phyloP scores from a whole-genome alignment of 1,140 invertebrate species.

The Drosophila aff. region DNA sequence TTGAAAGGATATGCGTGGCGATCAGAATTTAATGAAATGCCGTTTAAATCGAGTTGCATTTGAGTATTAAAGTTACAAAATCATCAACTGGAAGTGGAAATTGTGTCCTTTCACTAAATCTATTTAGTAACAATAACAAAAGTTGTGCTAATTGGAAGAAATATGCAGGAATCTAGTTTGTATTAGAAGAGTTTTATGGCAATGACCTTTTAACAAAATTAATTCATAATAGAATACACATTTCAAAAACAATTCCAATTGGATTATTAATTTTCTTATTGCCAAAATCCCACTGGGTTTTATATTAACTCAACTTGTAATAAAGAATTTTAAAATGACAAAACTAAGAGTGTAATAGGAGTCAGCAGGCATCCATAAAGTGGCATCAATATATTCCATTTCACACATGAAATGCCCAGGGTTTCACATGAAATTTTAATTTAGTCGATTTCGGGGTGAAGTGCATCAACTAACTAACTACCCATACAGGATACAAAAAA shows the following conservation, averaged over 20 bases:
- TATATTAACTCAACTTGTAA: neutral
- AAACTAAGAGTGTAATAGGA: neutral
- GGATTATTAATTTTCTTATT: neutral
- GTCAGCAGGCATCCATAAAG: slow-evolving; percentile 1
- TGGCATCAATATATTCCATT: slow-evolving; percentile 16
- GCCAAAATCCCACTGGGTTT: neutral
- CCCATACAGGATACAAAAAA: slow-evolving; percentile 9
- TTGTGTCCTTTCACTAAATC: neutral
- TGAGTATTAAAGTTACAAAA: neutral
- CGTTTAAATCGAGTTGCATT: neutral
- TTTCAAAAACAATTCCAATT: neutral
- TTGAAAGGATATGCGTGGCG: slow-evolving; percentile 1
- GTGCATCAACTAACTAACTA: slow-evolving; percentile 51
- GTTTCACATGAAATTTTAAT: slow-evolving; percentile 46
- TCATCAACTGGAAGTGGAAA: neutral
- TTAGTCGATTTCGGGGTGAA: slow-evolving; percentile 50
- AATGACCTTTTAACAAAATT: neutral
- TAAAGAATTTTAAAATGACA: neutral
- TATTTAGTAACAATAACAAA: neutral
- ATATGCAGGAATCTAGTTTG: too few species aligned
- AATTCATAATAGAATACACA: neutral
- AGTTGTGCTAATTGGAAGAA: neutral
- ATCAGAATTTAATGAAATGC: slow-evolving; percentile 20
- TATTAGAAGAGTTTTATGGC: neutral
- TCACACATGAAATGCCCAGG: slow-evolving; percentile 19